These are phyloP conservation scores for Camponotus pennsylvanicus DNA, from an alignment of 1,140 invertebrate genomes.

Conservation along the genomic window DNA sequence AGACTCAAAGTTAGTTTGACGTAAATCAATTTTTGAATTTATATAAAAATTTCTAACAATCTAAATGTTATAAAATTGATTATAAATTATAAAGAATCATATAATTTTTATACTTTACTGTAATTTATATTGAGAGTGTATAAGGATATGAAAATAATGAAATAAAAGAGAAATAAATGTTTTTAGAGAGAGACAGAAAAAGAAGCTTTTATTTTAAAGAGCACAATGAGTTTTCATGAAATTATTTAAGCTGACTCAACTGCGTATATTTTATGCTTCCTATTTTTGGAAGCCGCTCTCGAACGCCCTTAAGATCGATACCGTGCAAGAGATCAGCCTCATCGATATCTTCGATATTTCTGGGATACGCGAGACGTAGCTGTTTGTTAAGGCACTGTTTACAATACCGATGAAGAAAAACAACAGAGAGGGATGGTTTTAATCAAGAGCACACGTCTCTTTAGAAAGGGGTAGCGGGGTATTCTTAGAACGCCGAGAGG, in stretches of 20 bases:
- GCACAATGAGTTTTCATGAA: background rate
- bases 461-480: conserved; percentile 55
- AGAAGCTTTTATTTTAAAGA: background rate
- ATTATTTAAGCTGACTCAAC: background rate
- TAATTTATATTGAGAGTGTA: background rate
- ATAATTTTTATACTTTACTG: background rate
- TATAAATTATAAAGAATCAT: background rate
- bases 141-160: conserved; percentile 7
- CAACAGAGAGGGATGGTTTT: conserved; percentile 48
- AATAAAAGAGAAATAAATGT: conserved; percentile 4
- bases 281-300: conserved; percentile 34
- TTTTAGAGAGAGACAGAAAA: background rate
- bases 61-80: background rate
- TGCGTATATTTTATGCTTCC: background rate
- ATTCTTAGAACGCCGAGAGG: conserved; percentile 63
- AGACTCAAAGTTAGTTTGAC: background rate
- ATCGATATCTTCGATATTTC: conserved; percentile 50
- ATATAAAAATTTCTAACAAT: background rate
- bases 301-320: conserved; percentile 10
- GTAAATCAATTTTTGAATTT: background rate
- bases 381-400: conserved; percentile 57
- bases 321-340: background rate
- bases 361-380: conserved; percentile 16
- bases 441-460: conserved; percentile 50
- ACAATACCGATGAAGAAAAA: conserved; percentile 49